Conservation (phyloP, 2,797 vertebrate species). For the Poeciliopsis infans region DNA sequence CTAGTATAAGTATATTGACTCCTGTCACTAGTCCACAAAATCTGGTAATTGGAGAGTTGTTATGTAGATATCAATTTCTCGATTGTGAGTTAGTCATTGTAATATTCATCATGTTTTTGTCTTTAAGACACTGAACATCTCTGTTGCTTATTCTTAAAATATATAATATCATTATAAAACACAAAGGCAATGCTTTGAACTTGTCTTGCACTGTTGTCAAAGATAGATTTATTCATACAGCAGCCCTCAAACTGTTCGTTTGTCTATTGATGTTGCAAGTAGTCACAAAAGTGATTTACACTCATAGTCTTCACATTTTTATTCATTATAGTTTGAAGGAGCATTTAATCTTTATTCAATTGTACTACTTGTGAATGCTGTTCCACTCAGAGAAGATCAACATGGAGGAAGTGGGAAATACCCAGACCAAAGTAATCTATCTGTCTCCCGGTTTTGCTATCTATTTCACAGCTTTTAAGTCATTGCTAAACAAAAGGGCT, state of each 20-base stretch:
- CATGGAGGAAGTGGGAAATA: neutral
- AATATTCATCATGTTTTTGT: neutral
- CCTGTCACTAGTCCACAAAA: neutral
- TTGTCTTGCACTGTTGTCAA: neutral
- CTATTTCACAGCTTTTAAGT: neutral
- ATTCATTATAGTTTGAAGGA: neutral
- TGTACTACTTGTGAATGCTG: neutral
- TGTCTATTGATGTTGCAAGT: neutral
- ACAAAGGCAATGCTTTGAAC: neutral
- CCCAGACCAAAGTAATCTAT: neutral
- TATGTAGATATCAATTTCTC: neutral
- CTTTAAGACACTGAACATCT: neutral
- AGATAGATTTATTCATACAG: neutral
- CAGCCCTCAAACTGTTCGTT: neutral
- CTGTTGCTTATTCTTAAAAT: neutral
- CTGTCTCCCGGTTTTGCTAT: neutral
- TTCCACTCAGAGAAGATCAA: neutral
- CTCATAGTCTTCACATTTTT: neutral
- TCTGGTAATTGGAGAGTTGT: neutral
- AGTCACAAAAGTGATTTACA: neutral
- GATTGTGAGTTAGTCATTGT: neutral
- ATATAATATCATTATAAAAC: neutral
- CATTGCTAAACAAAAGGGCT: neutral
- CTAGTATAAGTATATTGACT: too few species aligned
- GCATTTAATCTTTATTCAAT: neutral